Base-by-base conservation (phyloP, 2,797 vertebrate genomes). In the Saxicola maurus region DNA sequence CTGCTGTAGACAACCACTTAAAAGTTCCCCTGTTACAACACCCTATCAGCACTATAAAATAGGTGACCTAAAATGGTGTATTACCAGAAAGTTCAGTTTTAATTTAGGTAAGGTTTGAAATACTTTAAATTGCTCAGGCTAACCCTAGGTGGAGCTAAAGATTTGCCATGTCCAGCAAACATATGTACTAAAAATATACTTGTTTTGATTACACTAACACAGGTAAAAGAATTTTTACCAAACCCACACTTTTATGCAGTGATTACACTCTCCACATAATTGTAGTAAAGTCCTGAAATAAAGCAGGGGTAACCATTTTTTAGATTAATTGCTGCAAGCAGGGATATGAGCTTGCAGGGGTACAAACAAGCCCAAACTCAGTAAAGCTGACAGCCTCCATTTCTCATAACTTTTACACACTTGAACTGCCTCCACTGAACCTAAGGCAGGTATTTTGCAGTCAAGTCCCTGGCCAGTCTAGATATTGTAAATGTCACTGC, bases 111-210 rank as follows among this genome's bases (percentile, higher is more conserved):
- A 55, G 21, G 11, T 43, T 35, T 89, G 10, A 78, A 65, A 66
- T 42, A 69, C 19, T 49, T 76, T 49, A 73, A 67, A 60, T 16
- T 8, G 67, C 24, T 60, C 45, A 66, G 30, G 17, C 13, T 86
- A 78, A 87, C 69, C 40, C 74, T 69, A 94, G 68, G 40, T 87
- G 76, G 79, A 82, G 91, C 89, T 76, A 48, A 86, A 93, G 74
- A 53, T 61, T 83, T 92, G 51, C 20, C 48, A 52, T 3, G 15
- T 33, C 27, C 40, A 73, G 49, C 1, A 60, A 53, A 73, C 7
- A 17, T n/a, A 7, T 30, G 43, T 18, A 23, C 18, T 67, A 57
- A 79, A 89, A 79, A 62, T 27, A 37, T 1, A 31, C 11, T 59
- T 81, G 14, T 28, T 79, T 62, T 46, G 42, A 76, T 62, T 49